phyloP scores from a whole-genome alignment of 2,888 invertebrate species.

The Macrophya annulata region DNA sequence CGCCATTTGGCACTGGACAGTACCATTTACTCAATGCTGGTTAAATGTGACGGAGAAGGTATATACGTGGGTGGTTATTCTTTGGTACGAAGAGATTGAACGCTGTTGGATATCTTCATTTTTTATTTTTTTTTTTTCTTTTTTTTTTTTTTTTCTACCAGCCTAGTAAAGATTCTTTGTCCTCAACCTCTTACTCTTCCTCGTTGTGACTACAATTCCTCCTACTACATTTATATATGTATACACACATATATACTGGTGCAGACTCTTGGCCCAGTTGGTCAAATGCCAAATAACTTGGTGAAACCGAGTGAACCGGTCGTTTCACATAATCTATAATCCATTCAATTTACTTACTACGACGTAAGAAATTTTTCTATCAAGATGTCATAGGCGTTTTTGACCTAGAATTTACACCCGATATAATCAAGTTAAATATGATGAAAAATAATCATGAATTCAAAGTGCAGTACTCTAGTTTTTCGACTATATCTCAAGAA shows the following conservation, averaged over 20 bases:
- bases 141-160: not conserved
- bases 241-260: not conserved
- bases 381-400: not conserved
- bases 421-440: not conserved
- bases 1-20: slow-evolving; percentile 37
- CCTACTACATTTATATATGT: not conserved
- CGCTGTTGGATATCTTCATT: not conserved
- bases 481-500: not conserved
- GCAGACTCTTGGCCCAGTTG: slow-evolving; percentile 24
- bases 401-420: not conserved
- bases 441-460: not conserved
- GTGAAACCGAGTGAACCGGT: not conserved
- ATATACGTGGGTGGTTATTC: not conserved
- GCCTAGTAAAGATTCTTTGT: slow-evolving; percentile 13
- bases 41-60: not conserved
- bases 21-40: not conserved
- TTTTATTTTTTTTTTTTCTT: too few species aligned
- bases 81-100: not conserved
- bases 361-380: slow-evolving; percentile 6
- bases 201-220: not conserved
- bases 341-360: slow-evolving; percentile 5
- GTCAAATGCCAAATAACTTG: slow-evolving; percentile 37
- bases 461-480: not conserved
- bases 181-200: not conserved
- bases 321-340: slow-evolving; percentile 34